phyloP scores from a whole-genome alignment of 2,888 invertebrate genomes.

The Saturnia pavonia region DNA sequence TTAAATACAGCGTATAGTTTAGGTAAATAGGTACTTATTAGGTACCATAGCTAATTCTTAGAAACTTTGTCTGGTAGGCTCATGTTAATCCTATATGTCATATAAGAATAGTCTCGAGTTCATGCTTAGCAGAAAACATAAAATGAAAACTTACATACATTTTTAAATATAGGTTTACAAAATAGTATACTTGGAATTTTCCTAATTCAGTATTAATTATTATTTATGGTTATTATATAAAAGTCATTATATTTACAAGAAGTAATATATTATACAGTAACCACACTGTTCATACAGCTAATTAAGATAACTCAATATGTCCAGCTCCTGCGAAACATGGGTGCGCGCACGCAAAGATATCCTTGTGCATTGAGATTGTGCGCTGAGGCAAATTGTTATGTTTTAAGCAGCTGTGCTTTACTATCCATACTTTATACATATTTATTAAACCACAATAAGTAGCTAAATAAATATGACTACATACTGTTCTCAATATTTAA shows the following conservation, averaged over 20 bases:
- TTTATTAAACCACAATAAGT: neutral
- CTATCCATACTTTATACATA: too few relatives aligned
- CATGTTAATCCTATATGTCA: neutral
- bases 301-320: conserved; percentile 61
- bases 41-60: neutral
- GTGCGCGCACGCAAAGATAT: conserved; percentile 47
- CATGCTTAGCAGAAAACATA: neutral
- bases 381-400: conserved; percentile 47
- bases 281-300: conserved; percentile 37
- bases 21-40: too few relatives aligned
- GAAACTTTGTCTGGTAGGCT: neutral
- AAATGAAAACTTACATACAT: neutral
- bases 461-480: neutral
- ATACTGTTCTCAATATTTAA: neutral
- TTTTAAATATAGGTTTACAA: neutral
- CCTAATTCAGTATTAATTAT: too few relatives aligned
- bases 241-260: too few relatives aligned
- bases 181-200: too few relatives aligned
- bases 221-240: too few relatives aligned
- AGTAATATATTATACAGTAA: neutral
- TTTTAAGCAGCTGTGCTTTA: conserved; percentile 28
- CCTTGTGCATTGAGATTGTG: conserved; percentile 37
- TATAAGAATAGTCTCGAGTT: too few relatives aligned
- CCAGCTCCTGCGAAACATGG: conserved; percentile 48
- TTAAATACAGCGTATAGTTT: neutral